A percentile compares a stretch with the other conserved stretches of the same genome.
These are phyloP conservation scores for Anorthoa munda DNA, from an alignment of 2,888 invertebrate genomes.

Conservation along the genomic window DNA sequence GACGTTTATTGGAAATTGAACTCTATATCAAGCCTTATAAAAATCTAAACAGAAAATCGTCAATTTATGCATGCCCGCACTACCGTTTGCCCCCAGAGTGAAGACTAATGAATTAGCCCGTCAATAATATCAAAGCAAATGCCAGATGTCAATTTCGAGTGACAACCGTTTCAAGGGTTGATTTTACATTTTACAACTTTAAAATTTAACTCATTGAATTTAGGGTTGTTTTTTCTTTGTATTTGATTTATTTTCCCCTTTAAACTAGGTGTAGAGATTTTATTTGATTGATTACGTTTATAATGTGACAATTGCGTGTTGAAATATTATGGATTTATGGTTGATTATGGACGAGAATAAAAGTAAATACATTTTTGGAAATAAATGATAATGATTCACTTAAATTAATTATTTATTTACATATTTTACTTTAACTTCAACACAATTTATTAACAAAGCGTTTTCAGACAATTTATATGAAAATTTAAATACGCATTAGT, in stretches of 20 bases:
- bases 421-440: too few species aligned
- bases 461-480: too few species aligned
- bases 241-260: conserved; percentile 45
- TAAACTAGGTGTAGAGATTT: conserved; percentile 69
- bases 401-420: not conserved
- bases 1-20: conserved; percentile 6
- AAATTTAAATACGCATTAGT: too few species aligned
- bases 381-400: conserved; percentile 11
- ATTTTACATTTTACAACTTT: conserved; percentile 50
- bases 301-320: conserved; percentile 83
- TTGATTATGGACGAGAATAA: conserved; percentile 13
- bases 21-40: not conserved
- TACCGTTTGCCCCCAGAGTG: conserved; percentile 69
- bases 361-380: conserved; percentile 31
- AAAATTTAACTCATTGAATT: conserved; percentile 37
- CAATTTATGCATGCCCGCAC: conserved; percentile 39
- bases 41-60: conserved; percentile 17
- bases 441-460: too few species aligned
- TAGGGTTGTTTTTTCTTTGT: conserved; percentile 61
- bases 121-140: conserved; percentile 86
- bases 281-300: conserved; percentile 80
- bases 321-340: conserved; percentile 36
- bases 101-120: conserved; percentile 83
- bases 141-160: conserved; percentile 85
- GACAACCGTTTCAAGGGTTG: conserved; percentile 79